Evolutionary conservation across 2,797 vertebrate species (phyloP).

Genomic region (Pogonophryne albipinna): DNA sequence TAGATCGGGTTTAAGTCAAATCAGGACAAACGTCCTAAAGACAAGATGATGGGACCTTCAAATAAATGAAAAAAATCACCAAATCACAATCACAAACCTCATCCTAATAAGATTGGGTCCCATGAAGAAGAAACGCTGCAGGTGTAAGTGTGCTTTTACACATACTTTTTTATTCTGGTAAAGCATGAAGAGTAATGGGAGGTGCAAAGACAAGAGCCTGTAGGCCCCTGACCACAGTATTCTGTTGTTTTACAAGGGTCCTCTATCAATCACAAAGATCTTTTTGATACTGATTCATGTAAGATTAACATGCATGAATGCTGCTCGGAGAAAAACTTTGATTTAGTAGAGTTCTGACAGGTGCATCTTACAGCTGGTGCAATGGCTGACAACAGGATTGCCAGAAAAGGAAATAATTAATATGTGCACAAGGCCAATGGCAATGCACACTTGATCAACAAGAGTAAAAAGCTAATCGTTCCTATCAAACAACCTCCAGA

Average conservation of each 20-base stretch:
- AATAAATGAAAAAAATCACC: neutral
- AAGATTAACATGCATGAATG: slow-evolving; percentile 38
- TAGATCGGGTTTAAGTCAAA: slow-evolving; percentile 46
- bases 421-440: slow-evolving; percentile 26
- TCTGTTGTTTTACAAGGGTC: too few relatives aligned
- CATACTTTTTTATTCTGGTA: too few relatives aligned
- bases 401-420: slow-evolving; percentile 19
- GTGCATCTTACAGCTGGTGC: slow-evolving; percentile 35
- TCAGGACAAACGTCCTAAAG: slow-evolving; percentile 39
- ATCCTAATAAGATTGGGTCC: neutral
- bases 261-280: too few relatives aligned
- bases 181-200: too few relatives aligned
- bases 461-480: neutral
- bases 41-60: too few relatives aligned
- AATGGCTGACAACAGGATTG: slow-evolving; percentile 15
- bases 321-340: slow-evolving; percentile 26
- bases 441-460: slow-evolving; percentile 12
- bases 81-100: neutral
- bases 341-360: slow-evolving; percentile 32
- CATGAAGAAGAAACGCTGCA: neutral
- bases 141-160: too few relatives aligned
- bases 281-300: slow-evolving; percentile 9
- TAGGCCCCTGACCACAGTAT: too few relatives aligned
- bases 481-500: neutral
- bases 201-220: too few relatives aligned